A percentile compares a stretch with the other conserved stretches of the same genome.
Evolutionary conservation across 2,888 invertebrate species (phyloP).

Genomic region (Parapristionchus giblindavisi): DNA sequence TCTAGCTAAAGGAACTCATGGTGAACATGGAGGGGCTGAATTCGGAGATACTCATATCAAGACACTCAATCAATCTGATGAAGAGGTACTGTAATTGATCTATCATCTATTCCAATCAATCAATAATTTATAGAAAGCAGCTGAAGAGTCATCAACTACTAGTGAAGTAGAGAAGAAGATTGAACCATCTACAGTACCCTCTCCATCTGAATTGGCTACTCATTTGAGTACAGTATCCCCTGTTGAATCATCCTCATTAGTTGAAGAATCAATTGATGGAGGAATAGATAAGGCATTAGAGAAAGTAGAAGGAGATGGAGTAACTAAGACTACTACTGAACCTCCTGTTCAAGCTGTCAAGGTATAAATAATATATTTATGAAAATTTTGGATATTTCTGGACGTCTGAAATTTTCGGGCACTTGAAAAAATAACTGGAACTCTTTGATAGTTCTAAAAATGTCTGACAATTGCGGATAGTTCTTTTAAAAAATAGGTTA

Average conservation of each 20-base stretch:
- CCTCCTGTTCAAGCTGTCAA: constrained; percentile 65
- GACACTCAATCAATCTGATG: constrained; percentile 24
- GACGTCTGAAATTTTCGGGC: too few relatives aligned
- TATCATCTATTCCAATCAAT: neutral
- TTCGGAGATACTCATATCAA: constrained; percentile 13
- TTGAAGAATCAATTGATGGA: constrained; percentile 7
- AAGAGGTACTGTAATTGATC: constrained; percentile 37
- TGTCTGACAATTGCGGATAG: too few relatives aligned
- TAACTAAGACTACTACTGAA: constrained; percentile 50
- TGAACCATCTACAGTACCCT: neutral
- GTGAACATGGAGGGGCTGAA: constrained; percentile 36
- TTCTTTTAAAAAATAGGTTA: too few relatives aligned
- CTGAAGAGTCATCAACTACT: neutral
- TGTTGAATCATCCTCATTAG: neutral
- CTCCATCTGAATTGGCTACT: neutral
- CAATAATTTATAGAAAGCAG: neutral
- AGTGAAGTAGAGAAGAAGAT: neutral
- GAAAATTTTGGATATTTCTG: too few relatives aligned
- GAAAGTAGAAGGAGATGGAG: neutral
- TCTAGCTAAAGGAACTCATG: constrained; percentile 6
- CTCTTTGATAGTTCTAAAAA: too few relatives aligned
- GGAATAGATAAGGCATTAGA: neutral
- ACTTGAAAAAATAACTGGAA: too few relatives aligned
- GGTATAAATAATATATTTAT: too few relatives aligned
- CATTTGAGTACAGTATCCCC: neutral